Base-by-base conservation (phyloP, 1,140 invertebrate species). In the Cyclina sinensis region DNA sequence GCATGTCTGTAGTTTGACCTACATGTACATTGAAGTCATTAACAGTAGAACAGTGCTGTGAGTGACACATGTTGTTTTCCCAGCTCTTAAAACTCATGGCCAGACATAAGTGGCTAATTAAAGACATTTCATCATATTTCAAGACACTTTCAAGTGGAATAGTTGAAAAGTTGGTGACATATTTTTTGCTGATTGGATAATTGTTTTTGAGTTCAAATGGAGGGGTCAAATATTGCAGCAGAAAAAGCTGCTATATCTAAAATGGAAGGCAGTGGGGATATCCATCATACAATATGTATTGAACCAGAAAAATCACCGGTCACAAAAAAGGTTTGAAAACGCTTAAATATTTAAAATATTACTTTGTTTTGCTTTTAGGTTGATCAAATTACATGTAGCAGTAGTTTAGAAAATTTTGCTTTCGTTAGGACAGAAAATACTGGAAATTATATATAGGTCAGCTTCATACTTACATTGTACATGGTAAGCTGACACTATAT, bases 191-290 rank as follows among this genome's bases (percentile, higher is more conserved):
- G 73, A 51, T 48, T 48, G 73, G 73, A 48, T 76, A 48, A 48
- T 30, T 48, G n/a, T n/a, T 48, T 21, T 51, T 46, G 43, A 12
- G 46, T 12, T 27, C 46, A 76, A 37, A 76, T 51, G 46, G 43
- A 78, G 16, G 46, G 30, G 12, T 51, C 27, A 32, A 78, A 78
- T 78, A 37, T 78, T 12, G 46, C 2, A 12, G 74, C 32, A 35
- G 74, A 78, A 30, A 84, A 37, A 37, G 82, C 65, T 32, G 90
- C 86, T 4, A 90, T 92, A 74, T 87, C 88, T 30, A 88, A 90
- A 80, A 88, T 91, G 70, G 86, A 86, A 32, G 86, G 91, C 12
- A 86, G 88, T 81, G 91, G 91, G 11, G 91, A 92, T 73, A 90
- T 92, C 37, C 91, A 92, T 62, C 90, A 92, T 78, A 86, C 81